A percentile compares a stretch with the other conserved stretches of the same genome.
phyloP scores from a whole-genome alignment of 2,888 invertebrate genomes.

The Allacma fusca region DNA sequence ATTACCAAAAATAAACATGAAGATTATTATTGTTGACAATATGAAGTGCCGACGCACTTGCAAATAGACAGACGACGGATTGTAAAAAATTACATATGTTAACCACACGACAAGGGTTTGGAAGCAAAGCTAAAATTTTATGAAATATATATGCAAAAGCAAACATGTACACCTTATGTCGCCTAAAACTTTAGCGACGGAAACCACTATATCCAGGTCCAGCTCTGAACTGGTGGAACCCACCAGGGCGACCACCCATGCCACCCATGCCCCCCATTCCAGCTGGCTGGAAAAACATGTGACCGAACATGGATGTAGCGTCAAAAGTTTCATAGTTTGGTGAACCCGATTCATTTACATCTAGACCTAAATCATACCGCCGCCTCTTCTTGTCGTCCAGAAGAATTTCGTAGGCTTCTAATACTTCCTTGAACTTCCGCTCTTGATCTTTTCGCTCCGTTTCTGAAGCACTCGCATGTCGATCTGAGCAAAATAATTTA shows the following conservation, averaged over 20 bases:
- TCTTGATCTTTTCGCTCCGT: conserved; percentile 89
- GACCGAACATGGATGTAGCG: conserved; percentile 33
- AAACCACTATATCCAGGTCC: conserved; percentile 47
- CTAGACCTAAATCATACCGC: conserved; percentile 90
- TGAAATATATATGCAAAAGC: conserved; percentile 11
- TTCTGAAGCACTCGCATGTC: conserved; percentile 87
- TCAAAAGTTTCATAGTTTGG: conserved; percentile 31
- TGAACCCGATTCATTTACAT: conserved; percentile 75
- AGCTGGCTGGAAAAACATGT: conserved; percentile 33
- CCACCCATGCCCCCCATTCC: conserved; percentile 34
- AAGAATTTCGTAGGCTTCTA: conserved; percentile 92
- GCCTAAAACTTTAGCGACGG: conserved; percentile 31
- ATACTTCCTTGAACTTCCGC: conserved; percentile 92
- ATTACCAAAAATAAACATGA: conserved; percentile 14
- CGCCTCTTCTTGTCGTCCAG: conserved; percentile 89
- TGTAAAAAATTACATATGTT: conserved; percentile 7
- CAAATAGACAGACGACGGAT: not conserved
- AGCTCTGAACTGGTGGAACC: conserved; percentile 45
- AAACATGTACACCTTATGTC: not conserved
- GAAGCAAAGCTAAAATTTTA: conserved; percentile 4
- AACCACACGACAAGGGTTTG: conserved; percentile 5
- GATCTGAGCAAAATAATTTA: conserved; percentile 69
- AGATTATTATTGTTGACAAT: conserved; percentile 19
- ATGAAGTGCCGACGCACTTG: conserved; percentile 13
- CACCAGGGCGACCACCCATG: conserved; percentile 25